Base-by-base conservation (phyloP, 1,140 invertebrate species). In the Sycobia sp. region DNA sequence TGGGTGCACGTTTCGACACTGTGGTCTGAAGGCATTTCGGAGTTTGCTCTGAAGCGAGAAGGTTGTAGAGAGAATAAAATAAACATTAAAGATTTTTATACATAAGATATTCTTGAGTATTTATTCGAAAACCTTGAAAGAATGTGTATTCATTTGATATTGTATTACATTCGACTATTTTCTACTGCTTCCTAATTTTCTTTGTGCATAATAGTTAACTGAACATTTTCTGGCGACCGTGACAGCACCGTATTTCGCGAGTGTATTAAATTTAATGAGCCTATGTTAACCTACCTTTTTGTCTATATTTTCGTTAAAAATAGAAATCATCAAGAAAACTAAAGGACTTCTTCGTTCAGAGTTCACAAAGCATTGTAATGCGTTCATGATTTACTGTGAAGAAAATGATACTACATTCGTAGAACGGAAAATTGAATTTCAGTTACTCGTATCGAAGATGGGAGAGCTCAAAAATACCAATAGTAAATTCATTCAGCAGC, bases 381-480 rank as follows among this genome's bases (percentile, higher is more conserved):
- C 18, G 51, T 62, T 58, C 22, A 16, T 3, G 5, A 54, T 62
- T 23, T 65, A 67, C 16, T 62, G 36, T 29, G 11, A 23, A 0
- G 41, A 53, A 18, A 51, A 34, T 2, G 9, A 59, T 14, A 9
- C 34, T 25, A 27, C 46, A 9, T n/a, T 23, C 20, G n/a, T 39
- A 7, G 57, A 63, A 67, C 63, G 71, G 71, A 38, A 72, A 4
- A n/a, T 39, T 2, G 44, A 2, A 14, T 47, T 32, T n/a, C 27
- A 58, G 16, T 25, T 58, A 8, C 11, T 56, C 16, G 53, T 43
- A 32, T 43, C 38, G 25, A 43, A 13, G n/a, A 43, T 43, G 25
- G 13, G 3, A 4, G 8, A 56, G 14, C 53, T 43, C 13, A 34
- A 43, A 23, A 23, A 3, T 23, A 8, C 14, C 18, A 29, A 18